A percentile compares a stretch with the other conserved stretches of the same genome.
Evolutionary conservation across 2,113 vertebrate species (phyloP).

Genomic region (Hippocampus guttulatus): DNA sequence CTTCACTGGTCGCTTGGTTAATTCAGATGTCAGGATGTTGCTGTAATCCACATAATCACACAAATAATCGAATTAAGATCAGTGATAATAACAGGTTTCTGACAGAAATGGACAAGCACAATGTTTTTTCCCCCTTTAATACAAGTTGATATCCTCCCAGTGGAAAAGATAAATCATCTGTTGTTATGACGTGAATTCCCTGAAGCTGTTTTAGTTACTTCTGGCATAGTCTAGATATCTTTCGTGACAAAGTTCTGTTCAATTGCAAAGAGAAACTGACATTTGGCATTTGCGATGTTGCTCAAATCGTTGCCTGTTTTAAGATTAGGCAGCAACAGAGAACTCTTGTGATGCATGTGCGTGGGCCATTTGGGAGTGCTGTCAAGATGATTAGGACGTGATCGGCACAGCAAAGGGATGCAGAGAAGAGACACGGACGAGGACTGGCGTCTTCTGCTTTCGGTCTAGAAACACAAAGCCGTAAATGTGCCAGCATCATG

Average conservation of each 20-base stretch:
- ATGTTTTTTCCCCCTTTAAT: neutral
- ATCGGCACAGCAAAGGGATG: neutral
- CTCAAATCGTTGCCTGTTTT: neutral
- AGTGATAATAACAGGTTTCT: neutral
- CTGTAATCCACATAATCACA: neutral
- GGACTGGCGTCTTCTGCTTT: neutral
- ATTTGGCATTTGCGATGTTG: neutral
- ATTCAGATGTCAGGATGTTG: neutral
- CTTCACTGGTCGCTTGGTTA: neutral
- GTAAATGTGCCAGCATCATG: neutral
- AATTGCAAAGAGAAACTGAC: neutral
- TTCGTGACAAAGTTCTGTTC: neutral
- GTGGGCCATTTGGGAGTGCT: conserved; percentile 8
- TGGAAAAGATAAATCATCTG: neutral
- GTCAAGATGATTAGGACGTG: conserved; percentile 14
- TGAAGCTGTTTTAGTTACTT: neutral
- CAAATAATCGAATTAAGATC: neutral
- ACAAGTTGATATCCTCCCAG: neutral
- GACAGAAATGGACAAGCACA: neutral
- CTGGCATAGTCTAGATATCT: neutral
- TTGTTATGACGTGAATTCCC: neutral
- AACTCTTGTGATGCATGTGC: neutral
- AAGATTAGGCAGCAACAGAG: neutral
- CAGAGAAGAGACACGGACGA: neutral
- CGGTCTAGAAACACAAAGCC: neutral